phyloP scores from a whole-genome alignment of 2,797 vertebrate species.

The Pagetopsis macropterus region DNA sequence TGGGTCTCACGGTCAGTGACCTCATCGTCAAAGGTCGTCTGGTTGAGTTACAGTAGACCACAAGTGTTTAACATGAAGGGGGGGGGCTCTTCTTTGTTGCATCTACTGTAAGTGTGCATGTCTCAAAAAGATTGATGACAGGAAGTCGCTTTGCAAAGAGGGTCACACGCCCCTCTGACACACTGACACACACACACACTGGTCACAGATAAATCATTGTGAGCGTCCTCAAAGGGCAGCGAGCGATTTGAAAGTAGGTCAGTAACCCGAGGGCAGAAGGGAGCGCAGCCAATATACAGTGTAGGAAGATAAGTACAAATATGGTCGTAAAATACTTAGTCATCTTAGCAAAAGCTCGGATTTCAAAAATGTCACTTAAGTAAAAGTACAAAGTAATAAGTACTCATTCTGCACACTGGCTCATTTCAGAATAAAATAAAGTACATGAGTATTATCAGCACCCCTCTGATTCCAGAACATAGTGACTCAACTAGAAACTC shows the following conservation, averaged over 20 bases:
- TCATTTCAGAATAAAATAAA: too few species aligned
- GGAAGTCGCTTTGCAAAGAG: slow-evolving; percentile 46
- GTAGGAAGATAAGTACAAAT: too few species aligned
- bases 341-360: too few species aligned
- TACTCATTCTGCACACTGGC: too few species aligned
- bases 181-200: slow-evolving; percentile 64
- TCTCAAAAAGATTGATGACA: slow-evolving; percentile 46
- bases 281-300: slow-evolving; percentile 25
- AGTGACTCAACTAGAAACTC: too few species aligned
- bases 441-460: too few species aligned
- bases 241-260: slow-evolving; percentile 68
- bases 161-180: slow-evolving; percentile 53
- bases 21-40: slow-evolving; percentile 55
- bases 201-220: slow-evolving; percentile 60
- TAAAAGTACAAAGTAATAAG: too few species aligned
- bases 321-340: too few species aligned
- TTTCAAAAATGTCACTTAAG: too few species aligned
- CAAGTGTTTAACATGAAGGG: neutral
- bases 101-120: slow-evolving; percentile 16
- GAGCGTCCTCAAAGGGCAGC: slow-evolving; percentile 34
- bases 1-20: slow-evolving; percentile 57
- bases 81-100: slow-evolving; percentile 13
- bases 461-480: too few species aligned
- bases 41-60: slow-evolving; percentile 18
- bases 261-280: slow-evolving; percentile 39